Conservation (phyloP, 2,113 vertebrate species). For the Brachypodius melanocephalos region DNA sequence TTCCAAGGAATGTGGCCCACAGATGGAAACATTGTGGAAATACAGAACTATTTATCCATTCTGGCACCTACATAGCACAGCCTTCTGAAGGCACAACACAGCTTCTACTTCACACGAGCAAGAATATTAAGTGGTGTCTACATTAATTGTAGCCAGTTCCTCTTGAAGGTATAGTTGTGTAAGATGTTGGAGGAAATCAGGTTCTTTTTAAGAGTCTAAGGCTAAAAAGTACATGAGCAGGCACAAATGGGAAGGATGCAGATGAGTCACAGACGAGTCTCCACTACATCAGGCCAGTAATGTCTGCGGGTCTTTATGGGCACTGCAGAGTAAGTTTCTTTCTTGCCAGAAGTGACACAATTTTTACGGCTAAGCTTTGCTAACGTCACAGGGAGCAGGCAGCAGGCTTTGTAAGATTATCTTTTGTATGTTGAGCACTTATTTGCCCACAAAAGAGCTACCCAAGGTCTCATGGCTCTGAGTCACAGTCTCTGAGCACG, state of each 20-base stretch:
- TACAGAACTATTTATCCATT: not conserved
- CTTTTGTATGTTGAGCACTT: not conserved
- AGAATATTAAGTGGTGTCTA: not conserved
- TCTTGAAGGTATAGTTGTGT: not conserved
- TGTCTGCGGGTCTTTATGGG: not conserved
- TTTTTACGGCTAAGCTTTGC: not conserved
- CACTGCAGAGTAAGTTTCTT: not conserved
- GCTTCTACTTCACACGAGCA: not conserved
- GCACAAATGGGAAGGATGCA: not conserved
- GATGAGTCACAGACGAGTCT: not conserved
- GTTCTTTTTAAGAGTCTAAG: not conserved
- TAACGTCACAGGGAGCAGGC: not conserved
- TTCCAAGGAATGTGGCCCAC: not conserved
- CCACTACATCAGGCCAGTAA: not conserved
- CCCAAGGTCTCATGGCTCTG: conserved; percentile 8
- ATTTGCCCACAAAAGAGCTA: not conserved
- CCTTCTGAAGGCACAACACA: not conserved
- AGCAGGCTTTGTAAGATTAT: not conserved
- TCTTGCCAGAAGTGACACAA: conserved; percentile 26
- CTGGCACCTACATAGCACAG: not conserved
- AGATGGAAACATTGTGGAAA: not conserved
- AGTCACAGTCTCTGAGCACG: not conserved
- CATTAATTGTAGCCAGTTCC: not conserved
- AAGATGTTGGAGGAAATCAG: not conserved
- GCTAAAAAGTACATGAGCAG: not conserved